Conservation (phyloP, 2,888 invertebrate genomes). For the Ethmia dodecea region DNA sequence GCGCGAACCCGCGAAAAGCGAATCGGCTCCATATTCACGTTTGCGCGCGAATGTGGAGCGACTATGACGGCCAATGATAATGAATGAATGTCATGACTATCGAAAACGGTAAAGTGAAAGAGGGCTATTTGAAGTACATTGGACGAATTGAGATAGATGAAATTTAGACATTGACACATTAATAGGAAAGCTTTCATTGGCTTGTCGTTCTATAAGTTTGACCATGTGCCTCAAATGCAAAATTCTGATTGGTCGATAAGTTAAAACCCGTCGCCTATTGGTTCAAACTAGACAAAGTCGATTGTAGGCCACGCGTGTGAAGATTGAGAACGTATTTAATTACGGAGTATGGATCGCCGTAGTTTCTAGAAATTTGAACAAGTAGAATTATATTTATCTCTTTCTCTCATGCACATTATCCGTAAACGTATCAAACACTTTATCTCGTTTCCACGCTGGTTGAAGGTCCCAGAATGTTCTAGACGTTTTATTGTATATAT, state of each 20-base stretch:
- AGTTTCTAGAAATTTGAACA: conserved; percentile 10
- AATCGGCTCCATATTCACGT: too few species aligned
- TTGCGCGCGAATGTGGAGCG: too few species aligned
- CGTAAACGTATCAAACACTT: conserved; percentile 23
- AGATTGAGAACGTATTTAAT: conserved; percentile 27
- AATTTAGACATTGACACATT: too few species aligned
- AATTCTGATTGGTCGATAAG: conserved; percentile 1
- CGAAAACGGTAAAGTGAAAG: too few species aligned
- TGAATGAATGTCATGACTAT: too few species aligned
- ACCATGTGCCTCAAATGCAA: neutral
- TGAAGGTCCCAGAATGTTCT: conserved; percentile 82
- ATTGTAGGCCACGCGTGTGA: neutral
- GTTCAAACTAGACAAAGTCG: conserved; percentile 12
- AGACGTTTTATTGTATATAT: conserved; percentile 82
- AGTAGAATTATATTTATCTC: conserved; percentile 61
- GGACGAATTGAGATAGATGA: too few species aligned
- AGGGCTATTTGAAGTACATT: too few species aligned
- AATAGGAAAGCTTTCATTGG: neutral
- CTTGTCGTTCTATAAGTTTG: conserved; percentile 1
- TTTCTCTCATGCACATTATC: conserved; percentile 30
- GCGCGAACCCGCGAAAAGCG: too few species aligned
- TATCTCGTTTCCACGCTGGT: conserved; percentile 43
- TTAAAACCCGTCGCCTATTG: neutral
- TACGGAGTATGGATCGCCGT: conserved; percentile 20
- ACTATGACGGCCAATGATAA: too few species aligned